Percentiles rank a stretch among this genome's conserved stretches.
Evolutionary conservation across 1,140 invertebrate genomes (phyloP).

Genomic region (Pantala flavescens): DNA sequence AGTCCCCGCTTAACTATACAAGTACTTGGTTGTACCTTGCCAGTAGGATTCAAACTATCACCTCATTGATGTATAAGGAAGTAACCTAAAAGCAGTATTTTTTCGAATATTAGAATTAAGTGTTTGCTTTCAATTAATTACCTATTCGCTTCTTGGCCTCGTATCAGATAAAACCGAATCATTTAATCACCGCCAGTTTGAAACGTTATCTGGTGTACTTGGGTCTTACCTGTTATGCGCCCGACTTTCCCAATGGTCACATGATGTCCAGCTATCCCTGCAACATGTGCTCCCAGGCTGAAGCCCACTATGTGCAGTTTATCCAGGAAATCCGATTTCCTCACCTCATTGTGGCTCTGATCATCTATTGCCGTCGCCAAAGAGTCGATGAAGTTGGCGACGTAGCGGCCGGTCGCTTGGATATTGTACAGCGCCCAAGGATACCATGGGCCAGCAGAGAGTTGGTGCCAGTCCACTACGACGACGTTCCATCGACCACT

Average conservation of each 20-base stretch:
- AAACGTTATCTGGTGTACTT: neutral
- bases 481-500: conserved; percentile 22
- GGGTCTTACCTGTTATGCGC: conserved; percentile 49
- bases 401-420: conserved; percentile 46
- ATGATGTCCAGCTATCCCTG: conserved; percentile 57
- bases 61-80: too few relatives aligned
- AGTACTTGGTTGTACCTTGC: too few relatives aligned
- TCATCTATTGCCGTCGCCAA: conserved; percentile 40
- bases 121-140: too few relatives aligned
- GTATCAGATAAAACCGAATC: too few relatives aligned
- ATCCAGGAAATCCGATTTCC: conserved; percentile 23
- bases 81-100: too few relatives aligned
- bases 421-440: conserved; percentile 51
- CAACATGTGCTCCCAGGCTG: conserved; percentile 65
- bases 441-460: conserved; percentile 53
- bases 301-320: conserved; percentile 63
- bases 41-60: too few relatives aligned
- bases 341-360: conserved; percentile 45
- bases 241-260: conserved; percentile 46
- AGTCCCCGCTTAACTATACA: too few relatives aligned
- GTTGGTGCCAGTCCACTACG: conserved; percentile 27
- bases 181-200: too few relatives aligned
- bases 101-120: too few relatives aligned
- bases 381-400: conserved; percentile 48
- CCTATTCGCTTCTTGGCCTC: too few relatives aligned